Evolutionary conservation across 2,113 vertebrate species (phyloP).

Genomic region (Sterrhoptilus dennistouni): DNA sequence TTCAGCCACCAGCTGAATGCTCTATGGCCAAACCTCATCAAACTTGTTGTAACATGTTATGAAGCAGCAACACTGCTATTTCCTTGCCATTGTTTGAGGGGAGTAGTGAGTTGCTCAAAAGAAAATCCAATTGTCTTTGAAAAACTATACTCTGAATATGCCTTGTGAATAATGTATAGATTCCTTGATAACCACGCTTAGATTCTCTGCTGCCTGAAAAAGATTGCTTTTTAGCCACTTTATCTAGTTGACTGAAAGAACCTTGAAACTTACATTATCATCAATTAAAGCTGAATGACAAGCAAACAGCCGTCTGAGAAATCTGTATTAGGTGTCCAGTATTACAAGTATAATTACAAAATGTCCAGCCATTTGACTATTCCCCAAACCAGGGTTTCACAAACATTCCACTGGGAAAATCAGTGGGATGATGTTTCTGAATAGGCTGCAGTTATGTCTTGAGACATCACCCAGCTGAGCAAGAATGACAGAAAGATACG

Average conservation of each 20-base stretch:
- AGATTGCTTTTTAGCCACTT: background rate
- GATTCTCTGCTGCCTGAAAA: background rate
- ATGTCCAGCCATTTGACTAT: background rate
- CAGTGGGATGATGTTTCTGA: background rate
- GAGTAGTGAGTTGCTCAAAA: background rate
- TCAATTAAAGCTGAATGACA: background rate
- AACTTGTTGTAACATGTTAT: background rate
- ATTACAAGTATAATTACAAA: background rate
- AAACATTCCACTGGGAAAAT: background rate
- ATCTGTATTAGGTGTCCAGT: background rate
- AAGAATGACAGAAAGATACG: background rate
- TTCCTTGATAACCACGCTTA: background rate
- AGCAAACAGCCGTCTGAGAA: background rate
- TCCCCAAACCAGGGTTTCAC: constrained; percentile 21
- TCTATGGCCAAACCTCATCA: background rate
- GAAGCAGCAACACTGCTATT: background rate
- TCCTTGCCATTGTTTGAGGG: background rate
- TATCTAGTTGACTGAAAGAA: background rate
- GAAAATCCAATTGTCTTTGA: background rate
- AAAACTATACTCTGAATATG: background rate
- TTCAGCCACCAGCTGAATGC: background rate
- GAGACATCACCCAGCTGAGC: background rate
- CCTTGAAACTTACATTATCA: background rate
- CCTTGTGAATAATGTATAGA: background rate
- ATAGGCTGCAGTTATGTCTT: background rate